Base-by-base conservation (phyloP, 2,113 vertebrate genomes). In the Vombatus ursinus region DNA sequence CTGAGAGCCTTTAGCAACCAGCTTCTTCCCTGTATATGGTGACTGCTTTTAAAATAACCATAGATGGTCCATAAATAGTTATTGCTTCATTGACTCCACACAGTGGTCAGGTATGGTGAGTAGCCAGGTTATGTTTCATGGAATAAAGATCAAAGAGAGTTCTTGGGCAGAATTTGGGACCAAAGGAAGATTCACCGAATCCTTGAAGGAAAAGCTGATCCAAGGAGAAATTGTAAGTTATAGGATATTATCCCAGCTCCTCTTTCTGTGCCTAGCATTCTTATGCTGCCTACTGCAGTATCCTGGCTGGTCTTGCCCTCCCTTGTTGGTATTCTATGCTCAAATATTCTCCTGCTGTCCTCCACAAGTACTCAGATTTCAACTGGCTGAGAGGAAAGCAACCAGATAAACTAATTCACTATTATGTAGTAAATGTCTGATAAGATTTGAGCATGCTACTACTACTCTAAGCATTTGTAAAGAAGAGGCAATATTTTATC, bases 11-110 rank as follows among this genome's bases (percentile, higher is more conserved):
- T 90, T 93, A 23, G 28, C 68, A 24, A 3, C 12, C 31, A 91
- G 37, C 14, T 77, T 77, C 61, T 77, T 77, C 12, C 61, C 19
- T 0, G 12, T 77, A 77, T 77, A 77, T 19, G 37, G 3, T 68
- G 57, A 94, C 25, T 51, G 84, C n/a, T 12, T 28, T 94, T 95
- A 90, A 95, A 57, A 94, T 90, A 96, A 93, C 2, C 50, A 92
- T 93, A 92, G 3, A 8, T 90, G 61, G 61, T 10, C 91, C n/a
- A 44, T 91, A 94, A 93, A 44, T 48, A 94, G 91, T 68, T 96
- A 44, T 57, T 14, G 68, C n/a, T 84, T 44, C 4, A 92, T 28
- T 52, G 23, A 77, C 92, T 93, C 23, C 22, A n/a, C 44, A 53
- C 48, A 97, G 52, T 77, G 68, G 8, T 7, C 16, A 44, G n/a